Evolutionary conservation across 2,797 vertebrate species (phyloP), one percentile per base, ranked within the genome.

Genomic region (Macropus fuliginosus): DNA sequence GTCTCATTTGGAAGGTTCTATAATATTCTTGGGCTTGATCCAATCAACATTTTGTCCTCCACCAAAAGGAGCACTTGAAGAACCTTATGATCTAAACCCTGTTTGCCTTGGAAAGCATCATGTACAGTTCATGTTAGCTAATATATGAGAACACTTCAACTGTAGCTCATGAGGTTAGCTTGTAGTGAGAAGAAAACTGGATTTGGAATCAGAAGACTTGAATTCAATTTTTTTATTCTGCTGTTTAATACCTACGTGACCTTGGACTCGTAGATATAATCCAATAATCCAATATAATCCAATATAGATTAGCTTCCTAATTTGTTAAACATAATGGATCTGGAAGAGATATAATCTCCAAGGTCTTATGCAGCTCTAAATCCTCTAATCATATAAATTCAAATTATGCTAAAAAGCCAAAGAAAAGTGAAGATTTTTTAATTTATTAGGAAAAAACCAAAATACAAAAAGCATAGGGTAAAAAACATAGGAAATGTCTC

Each of bases 401-500:
- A 94, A 40, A 93, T 93, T 56, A 95, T 50, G 31, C 59, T 52
- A 52, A 31, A 95, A 95, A 96, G 91, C 29, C 56, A 91, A 93
- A 92, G 52, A 59, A 40, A 87, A 93, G 46, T 87, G 34, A 91
- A 81, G 34, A n/a, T 91, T 95, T 94, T 96, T 52, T 16, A 91
- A 55, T 46, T 91, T 91, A 54, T 54, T 34, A 91, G 34, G 46
- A 16, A 91, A 55, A 91, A 91, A 93, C 91, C 34, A 94, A 89
- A 54, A 93, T 55, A 2, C 34, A 57, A 57, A 81, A n/a, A 46
- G 40, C 28, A 66, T n/a, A 74, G 12, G 54, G 18, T 55, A 93
- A 54, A 89, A 54, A 94, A 28, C 93, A 21, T 91, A 24, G 94
- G 18, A 34, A 46, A 59, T 92, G 56, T 94, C 54, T 95, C 50